Conservation (phyloP, 2,113 vertebrate genomes). For the Rousettus leschenaultii region DNA sequence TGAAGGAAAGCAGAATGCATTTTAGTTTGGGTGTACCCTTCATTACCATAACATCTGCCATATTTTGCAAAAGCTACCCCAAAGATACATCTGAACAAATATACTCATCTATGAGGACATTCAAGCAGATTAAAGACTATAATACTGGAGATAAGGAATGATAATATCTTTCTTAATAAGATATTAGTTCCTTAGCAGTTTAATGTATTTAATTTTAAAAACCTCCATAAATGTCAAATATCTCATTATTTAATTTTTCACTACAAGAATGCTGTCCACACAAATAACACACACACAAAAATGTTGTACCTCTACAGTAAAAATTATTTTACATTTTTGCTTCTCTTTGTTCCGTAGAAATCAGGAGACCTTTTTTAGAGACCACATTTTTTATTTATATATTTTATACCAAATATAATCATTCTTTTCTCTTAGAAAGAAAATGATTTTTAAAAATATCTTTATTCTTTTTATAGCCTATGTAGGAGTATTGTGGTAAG, state of each 20-base stretch:
- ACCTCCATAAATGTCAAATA: background rate
- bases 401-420: background rate
- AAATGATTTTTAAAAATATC: background rate
- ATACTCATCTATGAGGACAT: background rate
- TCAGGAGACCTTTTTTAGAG: background rate
- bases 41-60: background rate
- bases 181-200: background rate
- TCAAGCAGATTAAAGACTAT: background rate
- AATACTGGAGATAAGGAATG: background rate
- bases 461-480: background rate
- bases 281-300: background rate
- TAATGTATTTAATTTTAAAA: background rate
- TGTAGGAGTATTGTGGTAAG: background rate
- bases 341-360: background rate
- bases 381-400: background rate
- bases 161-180: conserved; percentile 12
- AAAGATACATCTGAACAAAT: background rate
- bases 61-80: background rate
- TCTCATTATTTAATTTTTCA: background rate
- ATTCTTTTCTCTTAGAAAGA: background rate
- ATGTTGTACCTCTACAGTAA: background rate
- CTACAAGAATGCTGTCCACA: accelerated
- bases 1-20: background rate
- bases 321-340: background rate
- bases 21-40: background rate